Evolutionary conservation across 2,113 vertebrate genomes (phyloP).

Genomic region (Catharus minimus): DNA sequence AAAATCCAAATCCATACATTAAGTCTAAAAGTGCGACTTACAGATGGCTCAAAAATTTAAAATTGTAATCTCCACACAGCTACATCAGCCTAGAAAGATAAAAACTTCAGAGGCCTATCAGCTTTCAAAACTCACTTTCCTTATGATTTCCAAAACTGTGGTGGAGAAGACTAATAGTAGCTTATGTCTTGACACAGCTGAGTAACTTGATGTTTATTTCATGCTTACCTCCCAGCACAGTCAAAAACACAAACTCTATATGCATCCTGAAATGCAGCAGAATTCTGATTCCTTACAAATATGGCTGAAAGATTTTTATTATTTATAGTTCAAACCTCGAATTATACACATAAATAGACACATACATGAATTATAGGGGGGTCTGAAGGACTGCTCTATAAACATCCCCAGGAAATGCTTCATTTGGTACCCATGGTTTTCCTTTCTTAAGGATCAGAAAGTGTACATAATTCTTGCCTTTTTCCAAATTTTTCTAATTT

Average conservation of each 20-base stretch:
- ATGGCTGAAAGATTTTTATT: too few relatives aligned
- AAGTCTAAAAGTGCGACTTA: constrained; percentile 23
- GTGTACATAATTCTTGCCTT: not conserved
- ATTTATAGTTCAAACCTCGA: not conserved
- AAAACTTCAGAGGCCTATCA: not conserved
- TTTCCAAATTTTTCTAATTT: not conserved
- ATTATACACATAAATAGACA: not conserved
- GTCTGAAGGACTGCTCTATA: not conserved
- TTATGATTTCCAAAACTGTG: not conserved
- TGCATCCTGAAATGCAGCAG: not conserved
- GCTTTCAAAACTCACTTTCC: not conserved
- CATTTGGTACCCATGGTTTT: not conserved
- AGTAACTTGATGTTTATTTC: not conserved
- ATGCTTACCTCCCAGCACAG: not conserved
- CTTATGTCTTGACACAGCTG: not conserved
- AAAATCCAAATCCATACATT: constrained; percentile 31
- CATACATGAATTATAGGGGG: not conserved
- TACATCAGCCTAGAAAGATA: not conserved
- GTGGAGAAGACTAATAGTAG: not conserved
- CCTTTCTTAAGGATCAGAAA: not conserved
- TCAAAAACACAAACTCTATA: accelerated
- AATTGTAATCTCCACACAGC: not conserved
- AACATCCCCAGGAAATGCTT: not conserved
- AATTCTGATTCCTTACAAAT: not conserved
- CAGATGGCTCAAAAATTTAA: constrained; percentile 44